A percentile compares a stretch with the other conserved stretches of the same genome.
Conservation (phyloP, 1,140 invertebrate species). For the Elymnias hypermnestra region DNA sequence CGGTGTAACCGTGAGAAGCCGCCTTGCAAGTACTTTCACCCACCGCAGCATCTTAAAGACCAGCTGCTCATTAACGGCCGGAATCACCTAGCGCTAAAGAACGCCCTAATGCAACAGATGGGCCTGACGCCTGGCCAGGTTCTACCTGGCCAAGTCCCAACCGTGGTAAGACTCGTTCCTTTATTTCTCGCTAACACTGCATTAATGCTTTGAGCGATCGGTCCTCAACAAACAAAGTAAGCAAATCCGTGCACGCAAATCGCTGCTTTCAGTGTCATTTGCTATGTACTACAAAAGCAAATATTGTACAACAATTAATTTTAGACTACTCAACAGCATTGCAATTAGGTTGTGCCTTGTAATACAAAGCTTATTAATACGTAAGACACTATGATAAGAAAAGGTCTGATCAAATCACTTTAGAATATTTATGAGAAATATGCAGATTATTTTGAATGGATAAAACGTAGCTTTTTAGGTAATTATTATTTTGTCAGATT, state of each 20-base stretch:
- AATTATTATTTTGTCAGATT: no score
- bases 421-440: no score
- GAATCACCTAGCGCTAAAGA: constrained; percentile 98
- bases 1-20: constrained; percentile 99
- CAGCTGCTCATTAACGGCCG: constrained; percentile 99
- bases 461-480: no score
- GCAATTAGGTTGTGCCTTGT: constrained; percentile 1
- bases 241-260: constrained; percentile 59
- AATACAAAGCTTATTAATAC: not conserved
- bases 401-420: not conserved
- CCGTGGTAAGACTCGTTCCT: constrained; percentile 85
- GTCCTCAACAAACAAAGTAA: constrained; percentile 46
- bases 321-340: not conserved
- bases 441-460: no score
- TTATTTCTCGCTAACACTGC: constrained; percentile 17
- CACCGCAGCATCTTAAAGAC: constrained; percentile 99
- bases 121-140: constrained; percentile 91
- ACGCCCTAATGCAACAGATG: constrained; percentile 97
- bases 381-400: not conserved
- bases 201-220: constrained; percentile 66
- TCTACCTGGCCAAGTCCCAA: constrained; percentile 92
- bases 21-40: constrained; percentile 99
- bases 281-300: constrained; percentile 5
- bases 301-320: no score
- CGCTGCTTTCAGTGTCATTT: constrained; percentile 65